Conservation (phyloP, 2,113 vertebrate species). For the Periophthalmodon schlosseri region DNA sequence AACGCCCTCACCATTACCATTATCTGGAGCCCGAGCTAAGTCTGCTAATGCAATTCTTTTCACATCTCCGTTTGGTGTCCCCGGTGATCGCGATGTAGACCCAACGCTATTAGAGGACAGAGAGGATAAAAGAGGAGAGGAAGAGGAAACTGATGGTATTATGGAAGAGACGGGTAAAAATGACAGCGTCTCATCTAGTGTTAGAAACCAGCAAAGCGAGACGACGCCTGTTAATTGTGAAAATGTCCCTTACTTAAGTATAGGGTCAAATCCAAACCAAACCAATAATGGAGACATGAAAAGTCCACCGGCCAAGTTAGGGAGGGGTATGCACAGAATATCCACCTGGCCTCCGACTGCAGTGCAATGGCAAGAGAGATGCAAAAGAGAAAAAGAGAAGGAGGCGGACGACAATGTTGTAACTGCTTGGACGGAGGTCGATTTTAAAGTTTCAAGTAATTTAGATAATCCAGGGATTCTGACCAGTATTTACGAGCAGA, state of each 20-base stretch:
- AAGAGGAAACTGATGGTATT: neutral
- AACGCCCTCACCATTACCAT: neutral
- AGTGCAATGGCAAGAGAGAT: slow-evolving; percentile 62
- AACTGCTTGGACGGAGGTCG: neutral
- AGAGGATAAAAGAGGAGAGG: neutral
- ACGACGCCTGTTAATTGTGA: slow-evolving; percentile 31
- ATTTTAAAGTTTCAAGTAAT: slow-evolving; percentile 1
- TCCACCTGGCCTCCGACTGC: slow-evolving; percentile 73
- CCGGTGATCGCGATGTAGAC: neutral
- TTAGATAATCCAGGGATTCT: neutral
- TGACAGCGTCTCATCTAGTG: neutral
- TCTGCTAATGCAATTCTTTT: slow-evolving; percentile 72
- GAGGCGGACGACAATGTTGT: slow-evolving; percentile 16
- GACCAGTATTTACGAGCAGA: neutral
- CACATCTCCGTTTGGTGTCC: slow-evolving; percentile 22
- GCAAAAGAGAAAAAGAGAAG: slow-evolving; percentile 27
- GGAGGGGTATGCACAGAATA: slow-evolving; percentile 49
- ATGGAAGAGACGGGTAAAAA: neutral
- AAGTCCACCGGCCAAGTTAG: neutral
- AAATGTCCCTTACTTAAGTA: slow-evolving; percentile 68
- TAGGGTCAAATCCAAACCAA: slow-evolving; percentile 50
- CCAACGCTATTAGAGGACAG: neutral
- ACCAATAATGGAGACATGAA: neutral
- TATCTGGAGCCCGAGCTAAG: slow-evolving; percentile 54
- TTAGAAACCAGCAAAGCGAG: neutral